These are phyloP conservation scores for Tinea pellionella DNA, from an alignment of 2,888 invertebrate species.

Conservation along the genomic window DNA sequence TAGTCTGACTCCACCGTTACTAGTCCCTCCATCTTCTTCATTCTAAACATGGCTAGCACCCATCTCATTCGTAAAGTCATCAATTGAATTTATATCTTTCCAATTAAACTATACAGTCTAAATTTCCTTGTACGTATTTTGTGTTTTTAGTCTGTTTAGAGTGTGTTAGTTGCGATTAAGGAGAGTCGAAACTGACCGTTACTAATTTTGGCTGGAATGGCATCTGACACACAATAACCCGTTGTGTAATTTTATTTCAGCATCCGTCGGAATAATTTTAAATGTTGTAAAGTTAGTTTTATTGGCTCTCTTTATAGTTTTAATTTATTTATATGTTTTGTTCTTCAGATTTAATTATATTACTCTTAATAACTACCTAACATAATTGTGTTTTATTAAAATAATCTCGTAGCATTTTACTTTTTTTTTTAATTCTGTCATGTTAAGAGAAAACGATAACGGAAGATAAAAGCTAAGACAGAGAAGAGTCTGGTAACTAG, in stretches of 20 bases:
- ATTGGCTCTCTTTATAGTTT: too few relatives aligned
- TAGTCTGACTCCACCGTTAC: slow-evolving; percentile 1
- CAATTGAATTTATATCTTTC: background rate
- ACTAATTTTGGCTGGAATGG: slow-evolving; percentile 35
- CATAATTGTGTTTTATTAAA: too few relatives aligned
- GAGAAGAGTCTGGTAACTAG: too few relatives aligned
- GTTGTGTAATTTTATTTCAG: slow-evolving; percentile 11
- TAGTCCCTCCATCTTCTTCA: slow-evolving; percentile 5
- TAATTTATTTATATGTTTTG: too few relatives aligned
- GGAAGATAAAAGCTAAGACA: too few relatives aligned
- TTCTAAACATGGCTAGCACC: slow-evolving; percentile 4
- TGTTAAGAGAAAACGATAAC: too few relatives aligned
- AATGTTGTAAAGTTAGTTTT: background rate
- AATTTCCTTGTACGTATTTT: background rate
- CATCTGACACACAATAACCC: slow-evolving; percentile 6
- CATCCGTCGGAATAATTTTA: background rate
- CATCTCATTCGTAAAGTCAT: background rate
- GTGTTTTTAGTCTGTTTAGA: background rate
- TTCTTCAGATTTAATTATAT: too few relatives aligned
- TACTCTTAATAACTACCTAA: too few relatives aligned
- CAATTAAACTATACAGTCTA: background rate
- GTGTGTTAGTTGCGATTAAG: slow-evolving; percentile 34
- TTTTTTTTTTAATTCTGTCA: too few relatives aligned
- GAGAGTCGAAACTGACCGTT: slow-evolving; percentile 45
- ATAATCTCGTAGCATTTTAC: too few relatives aligned